These are phyloP conservation scores for Vanessa tameamea DNA, from an alignment of 1,140 invertebrate species.

Conservation along the genomic window DNA sequence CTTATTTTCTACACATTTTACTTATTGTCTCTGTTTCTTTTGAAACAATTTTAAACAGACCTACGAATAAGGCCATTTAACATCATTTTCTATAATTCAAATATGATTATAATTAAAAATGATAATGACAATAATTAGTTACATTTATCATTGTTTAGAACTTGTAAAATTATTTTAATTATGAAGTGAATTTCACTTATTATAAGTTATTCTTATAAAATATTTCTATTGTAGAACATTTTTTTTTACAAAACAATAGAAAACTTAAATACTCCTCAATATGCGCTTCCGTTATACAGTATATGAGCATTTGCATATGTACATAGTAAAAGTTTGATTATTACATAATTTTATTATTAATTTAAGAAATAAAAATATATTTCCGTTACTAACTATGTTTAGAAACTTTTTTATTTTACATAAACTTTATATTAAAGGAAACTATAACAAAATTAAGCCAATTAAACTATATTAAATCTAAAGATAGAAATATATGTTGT, in stretches of 20 bases:
- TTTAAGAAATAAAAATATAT: constrained; percentile 34
- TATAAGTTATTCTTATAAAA: not conserved
- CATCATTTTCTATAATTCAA: not conserved
- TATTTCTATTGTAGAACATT: not conserved
- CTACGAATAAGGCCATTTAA: constrained; percentile 1
- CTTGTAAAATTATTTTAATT: not conserved
- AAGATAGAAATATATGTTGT: no score
- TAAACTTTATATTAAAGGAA: constrained; percentile 30
- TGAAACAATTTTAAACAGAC: constrained; percentile 25
- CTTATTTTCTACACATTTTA: constrained; percentile 29
- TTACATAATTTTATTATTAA: constrained; percentile 6
- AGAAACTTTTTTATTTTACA: constrained; percentile 27
- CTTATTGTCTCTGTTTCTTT: constrained; percentile 37
- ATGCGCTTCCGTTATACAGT: not conserved
- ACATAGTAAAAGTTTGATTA: constrained; percentile 31
- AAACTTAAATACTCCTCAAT: constrained; percentile 4
- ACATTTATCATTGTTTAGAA: not conserved
- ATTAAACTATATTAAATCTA: no score
- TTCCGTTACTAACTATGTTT: constrained; percentile 28
- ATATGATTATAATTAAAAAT: constrained; percentile 7
- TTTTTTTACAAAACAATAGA: not conserved
- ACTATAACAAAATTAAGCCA: not conserved
- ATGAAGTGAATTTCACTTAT: not conserved
- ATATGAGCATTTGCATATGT: constrained; percentile 35
- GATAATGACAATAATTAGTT: not conserved